phyloP scores from a whole-genome alignment of 2,888 invertebrate genomes.

The Coremacera marginata region DNA sequence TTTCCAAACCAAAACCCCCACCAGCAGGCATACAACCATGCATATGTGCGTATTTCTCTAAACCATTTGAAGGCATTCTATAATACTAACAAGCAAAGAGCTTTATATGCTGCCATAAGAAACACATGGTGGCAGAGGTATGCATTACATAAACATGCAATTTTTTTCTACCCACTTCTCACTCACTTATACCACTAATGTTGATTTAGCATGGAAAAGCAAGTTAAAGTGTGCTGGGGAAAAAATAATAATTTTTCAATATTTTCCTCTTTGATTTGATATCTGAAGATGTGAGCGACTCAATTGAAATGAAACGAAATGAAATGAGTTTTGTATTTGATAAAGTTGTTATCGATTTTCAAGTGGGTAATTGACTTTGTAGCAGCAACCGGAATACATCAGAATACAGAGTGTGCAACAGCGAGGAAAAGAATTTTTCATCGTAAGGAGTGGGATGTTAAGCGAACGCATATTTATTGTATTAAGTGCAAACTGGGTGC shows the following conservation, averaged over 20 bases:
- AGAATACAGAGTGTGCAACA: background rate
- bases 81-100: no score
- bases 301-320: constrained; percentile 26
- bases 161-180: background rate
- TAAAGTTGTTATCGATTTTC: constrained; percentile 34
- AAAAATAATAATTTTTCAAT: constrained; percentile 24
- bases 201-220: background rate
- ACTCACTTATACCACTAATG: background rate
- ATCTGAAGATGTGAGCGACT: constrained; percentile 18
- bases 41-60: no score
- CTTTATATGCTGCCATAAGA: no score
- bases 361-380: constrained; percentile 26
- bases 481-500: constrained; percentile 5
- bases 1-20: no score
- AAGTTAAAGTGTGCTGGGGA: background rate
- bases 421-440: background rate
- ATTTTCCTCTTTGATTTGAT: constrained; percentile 29
- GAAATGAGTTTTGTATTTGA: constrained; percentile 34
- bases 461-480: background rate
- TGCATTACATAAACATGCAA: no score
- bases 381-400: background rate
- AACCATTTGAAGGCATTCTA: no score
- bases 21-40: no score
- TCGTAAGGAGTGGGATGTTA: background rate
- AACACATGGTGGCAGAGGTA: no score